Evolutionary conservation across 1,140 invertebrate genomes (phyloP).

Genomic region (Venustaconcha ellipsiformis): DNA sequence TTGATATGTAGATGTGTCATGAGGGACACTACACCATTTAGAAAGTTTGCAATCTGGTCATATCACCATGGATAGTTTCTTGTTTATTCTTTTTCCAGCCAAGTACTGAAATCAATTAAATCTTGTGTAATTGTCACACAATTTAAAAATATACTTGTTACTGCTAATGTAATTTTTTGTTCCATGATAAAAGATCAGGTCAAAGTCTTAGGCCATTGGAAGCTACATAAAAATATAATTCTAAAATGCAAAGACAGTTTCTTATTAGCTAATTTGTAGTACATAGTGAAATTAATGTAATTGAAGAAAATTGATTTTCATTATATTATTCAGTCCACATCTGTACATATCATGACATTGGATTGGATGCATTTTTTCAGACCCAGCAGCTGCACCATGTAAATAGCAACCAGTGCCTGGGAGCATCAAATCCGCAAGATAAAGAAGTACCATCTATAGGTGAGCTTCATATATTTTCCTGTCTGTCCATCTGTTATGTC

Average conservation of each 20-base stretch:
- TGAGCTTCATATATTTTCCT: conserved; percentile 24
- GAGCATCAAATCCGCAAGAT: conserved; percentile 49
- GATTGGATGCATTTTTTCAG: conserved; percentile 42
- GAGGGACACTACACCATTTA: no score
- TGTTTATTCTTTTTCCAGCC: no score
- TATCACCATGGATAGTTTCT: no score
- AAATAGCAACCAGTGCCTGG: conserved; percentile 65
- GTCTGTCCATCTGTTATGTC: no score
- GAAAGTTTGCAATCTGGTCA: no score
- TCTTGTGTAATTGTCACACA: no score
- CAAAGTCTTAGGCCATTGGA: neutral
- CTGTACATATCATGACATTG: conserved; percentile 4
- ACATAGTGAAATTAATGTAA: neutral
- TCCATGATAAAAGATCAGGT: no score
- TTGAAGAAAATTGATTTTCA: neutral
- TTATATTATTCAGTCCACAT: conserved; percentile 15
- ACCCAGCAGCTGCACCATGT: conserved; percentile 57
- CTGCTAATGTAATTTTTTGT: no score
- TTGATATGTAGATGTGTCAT: no score
- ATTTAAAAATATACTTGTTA: no score
- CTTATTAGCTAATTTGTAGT: neutral
- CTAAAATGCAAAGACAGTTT: neutral
- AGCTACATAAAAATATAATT: neutral
- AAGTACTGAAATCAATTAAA: no score
- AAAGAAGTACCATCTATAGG: conserved; percentile 60